Percentiles rank a stretch among this genome's conserved stretches.
Evolutionary conservation across 1,140 invertebrate species (phyloP).

Genomic region (Eriocheir sinensis): DNA sequence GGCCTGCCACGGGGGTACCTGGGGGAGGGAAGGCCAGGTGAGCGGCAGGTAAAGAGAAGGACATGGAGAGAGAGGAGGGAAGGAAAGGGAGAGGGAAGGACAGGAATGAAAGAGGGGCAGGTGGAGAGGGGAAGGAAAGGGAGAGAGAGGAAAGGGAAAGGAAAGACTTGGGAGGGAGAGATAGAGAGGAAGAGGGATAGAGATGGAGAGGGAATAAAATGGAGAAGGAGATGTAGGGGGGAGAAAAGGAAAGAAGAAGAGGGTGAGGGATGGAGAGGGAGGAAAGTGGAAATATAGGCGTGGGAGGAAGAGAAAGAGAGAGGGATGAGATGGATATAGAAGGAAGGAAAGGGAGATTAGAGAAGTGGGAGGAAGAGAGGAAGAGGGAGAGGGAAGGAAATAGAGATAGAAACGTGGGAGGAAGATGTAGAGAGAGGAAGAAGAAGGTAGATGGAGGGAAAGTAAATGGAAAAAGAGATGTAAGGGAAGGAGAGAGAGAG

Average conservation of each 20-base stretch:
- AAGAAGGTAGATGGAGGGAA: background rate
- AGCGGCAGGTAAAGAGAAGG: background rate
- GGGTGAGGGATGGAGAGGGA: no score
- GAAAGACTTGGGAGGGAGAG: background rate
- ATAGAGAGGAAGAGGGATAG: background rate
- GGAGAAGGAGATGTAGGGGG: background rate
- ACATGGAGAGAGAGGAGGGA: background rate
- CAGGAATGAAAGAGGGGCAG: no score
- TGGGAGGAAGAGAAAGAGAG: no score
- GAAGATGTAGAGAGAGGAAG: background rate
- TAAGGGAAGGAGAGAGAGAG: background rate
- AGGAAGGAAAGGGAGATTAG: no score
- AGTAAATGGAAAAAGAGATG: background rate
- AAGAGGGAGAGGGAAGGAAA: background rate
- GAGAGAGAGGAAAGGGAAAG: no score
- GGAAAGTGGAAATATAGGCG: no score
- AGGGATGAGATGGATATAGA: background rate
- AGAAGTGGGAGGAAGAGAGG: background rate
- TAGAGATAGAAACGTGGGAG: no score
- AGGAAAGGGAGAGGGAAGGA: background rate
- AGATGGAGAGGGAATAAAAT: background rate
- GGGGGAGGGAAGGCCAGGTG: background rate
- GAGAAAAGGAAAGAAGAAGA: background rate
- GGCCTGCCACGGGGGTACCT: constrained; percentile 36
- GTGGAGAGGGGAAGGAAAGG: no score